These are phyloP conservation scores for Florisuga fusca DNA, from an alignment of 2,797 vertebrate genomes.

Conservation along the genomic window DNA sequence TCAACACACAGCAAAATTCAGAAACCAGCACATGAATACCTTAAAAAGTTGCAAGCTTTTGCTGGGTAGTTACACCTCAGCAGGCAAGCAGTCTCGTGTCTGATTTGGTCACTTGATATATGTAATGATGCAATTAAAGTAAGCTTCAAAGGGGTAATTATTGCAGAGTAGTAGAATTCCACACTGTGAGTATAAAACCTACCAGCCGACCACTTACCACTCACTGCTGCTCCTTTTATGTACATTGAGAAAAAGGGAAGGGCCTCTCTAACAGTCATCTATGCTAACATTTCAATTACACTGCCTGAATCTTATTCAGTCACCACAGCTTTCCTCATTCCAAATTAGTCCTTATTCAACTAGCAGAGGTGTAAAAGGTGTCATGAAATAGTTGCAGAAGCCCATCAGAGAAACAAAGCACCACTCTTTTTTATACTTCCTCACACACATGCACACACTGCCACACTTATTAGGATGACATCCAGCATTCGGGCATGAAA, in stretches of 20 bases:
- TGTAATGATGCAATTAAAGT: background rate
- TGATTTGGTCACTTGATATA: background rate
- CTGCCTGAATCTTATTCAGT: background rate
- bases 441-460: background rate
- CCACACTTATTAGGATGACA: constrained; percentile 38
- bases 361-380: background rate
- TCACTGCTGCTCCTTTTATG: background rate
- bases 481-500: constrained; percentile 61
- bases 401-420: background rate
- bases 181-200: background rate
- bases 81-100: background rate
- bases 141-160: background rate
- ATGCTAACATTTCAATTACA: background rate
- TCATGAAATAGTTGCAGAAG: constrained; percentile 7
- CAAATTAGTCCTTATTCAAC: constrained; percentile 40
- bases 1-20: background rate
- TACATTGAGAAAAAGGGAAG: background rate
- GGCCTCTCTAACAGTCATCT: background rate
- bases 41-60: background rate
- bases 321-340: background rate
- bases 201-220: background rate
- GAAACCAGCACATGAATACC: background rate
- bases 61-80: background rate
- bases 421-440: constrained; percentile 9
- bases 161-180: background rate